Percentiles rank a stretch among this genome's conserved stretches.
These are phyloP conservation scores for Brevimyrus niger DNA, from an alignment of 2,113 vertebrate species.

Conservation along the genomic window DNA sequence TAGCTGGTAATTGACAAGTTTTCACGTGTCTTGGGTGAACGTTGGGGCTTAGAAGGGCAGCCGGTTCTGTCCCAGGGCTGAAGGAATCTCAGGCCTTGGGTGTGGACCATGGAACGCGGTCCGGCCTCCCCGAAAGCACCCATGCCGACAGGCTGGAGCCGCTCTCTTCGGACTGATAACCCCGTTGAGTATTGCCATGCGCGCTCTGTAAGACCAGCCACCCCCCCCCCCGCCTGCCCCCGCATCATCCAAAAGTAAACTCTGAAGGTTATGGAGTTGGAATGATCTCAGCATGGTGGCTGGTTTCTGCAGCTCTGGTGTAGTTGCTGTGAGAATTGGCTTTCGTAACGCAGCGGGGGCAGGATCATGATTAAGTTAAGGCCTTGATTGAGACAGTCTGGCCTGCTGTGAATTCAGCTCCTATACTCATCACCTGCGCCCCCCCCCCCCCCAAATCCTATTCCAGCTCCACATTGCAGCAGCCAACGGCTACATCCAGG, in stretches of 20 bases:
- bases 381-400: background rate
- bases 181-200: background rate
- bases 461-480: conserved; percentile 83
- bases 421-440: background rate
- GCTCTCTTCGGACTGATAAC: background rate
- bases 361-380: background rate
- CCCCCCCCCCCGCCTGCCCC: too few relatives aligned
- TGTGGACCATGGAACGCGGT: background rate
- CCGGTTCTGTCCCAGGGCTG: background rate
- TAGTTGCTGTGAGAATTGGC: background rate
- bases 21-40: background rate
- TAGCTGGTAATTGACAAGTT: background rate
- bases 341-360: background rate
- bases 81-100: background rate
- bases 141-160: background rate
- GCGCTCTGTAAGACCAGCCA: background rate
- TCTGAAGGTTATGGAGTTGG: background rate
- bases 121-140: background rate
- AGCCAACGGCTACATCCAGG: conserved; percentile 87
- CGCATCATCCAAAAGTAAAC: background rate
- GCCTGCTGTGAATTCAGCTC: conserved; percentile 2
- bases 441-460: background rate
- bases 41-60: background rate
- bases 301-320: background rate
- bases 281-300: conserved; percentile 1